Base-by-base conservation (phyloP, 2,797 vertebrate species). In the Meda fulgida region DNA sequence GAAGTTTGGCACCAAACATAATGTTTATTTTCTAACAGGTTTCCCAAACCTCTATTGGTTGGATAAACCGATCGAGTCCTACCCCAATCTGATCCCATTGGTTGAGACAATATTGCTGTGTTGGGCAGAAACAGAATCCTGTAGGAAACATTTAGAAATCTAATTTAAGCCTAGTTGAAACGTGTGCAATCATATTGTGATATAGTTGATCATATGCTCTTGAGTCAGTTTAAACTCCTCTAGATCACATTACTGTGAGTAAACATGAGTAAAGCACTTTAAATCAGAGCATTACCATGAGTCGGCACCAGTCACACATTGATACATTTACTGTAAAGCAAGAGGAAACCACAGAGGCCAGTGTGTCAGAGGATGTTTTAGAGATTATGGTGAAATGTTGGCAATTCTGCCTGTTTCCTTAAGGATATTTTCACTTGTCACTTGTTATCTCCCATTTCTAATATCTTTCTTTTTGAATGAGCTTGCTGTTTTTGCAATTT, bases 171-270 rank as follows among this genome's bases (percentile, higher is more conserved):
- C 23, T 60, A 55, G 21, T 21, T 69, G 43, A 36, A n/a, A 51
- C 34, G 48, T 80, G 16, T 7, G 60, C 60, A 66, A 31, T 66
- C 58, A 19, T 63, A 21, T 46, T 73, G 13, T n/a, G 36, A n/a
- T 34, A 34, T n/a, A 36, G 70, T 46, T 51, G 70, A 83, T 51
- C 81, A 26, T 19, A 75, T 51, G 40, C 26, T 83, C 14, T 38
- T 83, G 76, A 83, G 81, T 76, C 81, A 83, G 31, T 76, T 26
- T 26, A 26, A 66, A 38, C 81, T 76, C 81, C 43, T 66, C 71
- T 11, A 51, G 31, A n/a, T 65, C 58, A 76, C 71, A 76, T 53
- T 76, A 66, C 71, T 83, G 43, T 83, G 72, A 78, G 65, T 84
- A 77, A 67, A 84, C 60, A 16, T 53, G 71, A 66, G 58, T 53